These are phyloP conservation scores for Leptobrachium leishanense DNA, from an alignment of 2,113 vertebrate genomes.

Conservation along the genomic window DNA sequence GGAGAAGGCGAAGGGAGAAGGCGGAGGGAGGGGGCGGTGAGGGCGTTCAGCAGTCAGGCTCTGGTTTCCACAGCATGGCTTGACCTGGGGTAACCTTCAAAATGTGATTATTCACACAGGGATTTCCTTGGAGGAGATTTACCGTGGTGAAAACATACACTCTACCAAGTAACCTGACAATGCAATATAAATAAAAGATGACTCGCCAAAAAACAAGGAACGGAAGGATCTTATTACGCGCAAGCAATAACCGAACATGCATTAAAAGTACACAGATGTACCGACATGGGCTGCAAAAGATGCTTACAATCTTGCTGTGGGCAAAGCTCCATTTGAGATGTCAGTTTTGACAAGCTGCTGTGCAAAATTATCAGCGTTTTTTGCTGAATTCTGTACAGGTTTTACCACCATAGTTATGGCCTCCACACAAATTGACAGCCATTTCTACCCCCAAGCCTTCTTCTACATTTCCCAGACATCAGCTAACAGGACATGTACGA, in stretches of 20 bases:
- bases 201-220: slow-evolving; percentile 35
- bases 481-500: too few relatives aligned
- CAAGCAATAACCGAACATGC: slow-evolving; percentile 18
- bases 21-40: not conserved
- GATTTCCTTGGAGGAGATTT: slow-evolving; percentile 28
- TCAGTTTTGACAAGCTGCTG: slow-evolving; percentile 22
- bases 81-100: fast-evolving
- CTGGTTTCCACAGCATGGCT: slow-evolving; percentile 4
- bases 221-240: slow-evolving; percentile 14
- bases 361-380: slow-evolving; percentile 22
- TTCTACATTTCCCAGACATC: not conserved
- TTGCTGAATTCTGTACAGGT: not conserved
- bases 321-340: not conserved
- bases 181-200: slow-evolving; percentile 39
- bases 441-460: not conserved
- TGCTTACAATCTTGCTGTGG: slow-evolving; percentile 10
- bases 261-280: not conserved
- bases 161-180: slow-evolving; percentile 33
- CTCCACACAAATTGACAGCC: not conserved
- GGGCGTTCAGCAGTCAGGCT: not conserved
- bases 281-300: not conserved
- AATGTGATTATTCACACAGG: slow-evolving; percentile 45
- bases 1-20: fast-evolving
- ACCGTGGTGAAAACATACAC: slow-evolving; percentile 22
- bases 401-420: too few relatives aligned